phyloP scores from a whole-genome alignment of 2,113 vertebrate genomes.

The Balaeniceps rex region DNA sequence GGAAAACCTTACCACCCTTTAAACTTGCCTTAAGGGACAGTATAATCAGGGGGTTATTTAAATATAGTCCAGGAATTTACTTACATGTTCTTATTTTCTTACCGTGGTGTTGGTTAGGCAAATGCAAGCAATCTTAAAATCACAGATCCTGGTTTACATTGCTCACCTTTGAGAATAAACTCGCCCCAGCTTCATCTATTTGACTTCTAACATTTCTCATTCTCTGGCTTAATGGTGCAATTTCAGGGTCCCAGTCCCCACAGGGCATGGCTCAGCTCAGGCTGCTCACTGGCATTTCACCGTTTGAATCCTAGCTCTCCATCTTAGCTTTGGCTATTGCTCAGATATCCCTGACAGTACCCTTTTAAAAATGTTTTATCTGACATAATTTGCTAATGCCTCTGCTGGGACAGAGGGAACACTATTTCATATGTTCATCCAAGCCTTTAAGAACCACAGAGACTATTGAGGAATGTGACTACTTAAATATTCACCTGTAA shows the following conservation, averaged over 20 bases:
- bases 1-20: background rate
- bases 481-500: background rate
- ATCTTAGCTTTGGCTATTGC: background rate
- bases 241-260: background rate
- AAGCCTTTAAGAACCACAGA: background rate
- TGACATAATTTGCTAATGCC: background rate
- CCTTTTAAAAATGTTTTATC: background rate
- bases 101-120: background rate
- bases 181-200: background rate
- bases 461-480: background rate
- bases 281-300: background rate
- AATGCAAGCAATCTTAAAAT: background rate
- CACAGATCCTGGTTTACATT: background rate
- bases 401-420: background rate
- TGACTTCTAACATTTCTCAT: background rate
- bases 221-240: background rate
- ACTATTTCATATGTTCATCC: background rate
- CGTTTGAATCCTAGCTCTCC: background rate
- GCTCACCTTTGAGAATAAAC: background rate
- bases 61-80: background rate
- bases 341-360: accelerated
- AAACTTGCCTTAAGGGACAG: background rate
- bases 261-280: background rate
- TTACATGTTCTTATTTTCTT: background rate
- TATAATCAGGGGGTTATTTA: background rate